Percentiles rank a stretch among this genome's conserved stretches.
phyloP scores from a whole-genome alignment of 2,888 invertebrate genomes.

The Rambutsinella grinnellia region DNA sequence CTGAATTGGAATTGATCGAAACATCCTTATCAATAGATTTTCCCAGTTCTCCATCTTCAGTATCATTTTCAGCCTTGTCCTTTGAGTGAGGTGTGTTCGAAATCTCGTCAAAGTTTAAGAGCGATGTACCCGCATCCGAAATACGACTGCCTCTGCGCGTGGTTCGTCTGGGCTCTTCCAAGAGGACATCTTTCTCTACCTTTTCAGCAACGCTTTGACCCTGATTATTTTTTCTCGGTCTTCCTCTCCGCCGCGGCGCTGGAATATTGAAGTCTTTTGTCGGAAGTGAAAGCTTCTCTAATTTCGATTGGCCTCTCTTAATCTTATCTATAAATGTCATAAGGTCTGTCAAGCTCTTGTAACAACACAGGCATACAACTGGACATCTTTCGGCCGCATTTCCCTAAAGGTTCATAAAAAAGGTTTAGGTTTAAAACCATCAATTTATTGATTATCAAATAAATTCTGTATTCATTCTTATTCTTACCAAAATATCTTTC shows the following conservation, averaged over 20 bases:
- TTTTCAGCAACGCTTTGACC: background rate
- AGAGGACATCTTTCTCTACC: background rate
- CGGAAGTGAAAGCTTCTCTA: conserved; percentile 47
- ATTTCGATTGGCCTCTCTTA: conserved; percentile 76
- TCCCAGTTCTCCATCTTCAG: background rate
- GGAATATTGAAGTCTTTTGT: background rate
- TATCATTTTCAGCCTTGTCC: background rate
- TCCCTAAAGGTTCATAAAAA: conserved; percentile 72
- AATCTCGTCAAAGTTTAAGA: background rate
- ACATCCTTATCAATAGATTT: background rate
- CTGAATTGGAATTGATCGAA: background rate
- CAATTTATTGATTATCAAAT: background rate
- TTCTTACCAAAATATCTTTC: background rate
- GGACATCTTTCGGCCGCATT: conserved; percentile 76
- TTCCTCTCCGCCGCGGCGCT: conserved; percentile 53
- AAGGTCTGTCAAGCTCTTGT: conserved; percentile 81
- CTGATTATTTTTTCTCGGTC: conserved; percentile 55
- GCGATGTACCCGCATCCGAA: conserved; percentile 31
- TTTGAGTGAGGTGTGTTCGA: background rate
- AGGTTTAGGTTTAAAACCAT: background rate
- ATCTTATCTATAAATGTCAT: conserved; percentile 81
- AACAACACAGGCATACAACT: conserved; percentile 83
- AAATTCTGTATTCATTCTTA: background rate
- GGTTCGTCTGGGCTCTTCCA: conserved; percentile 26
- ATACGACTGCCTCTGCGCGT: conserved; percentile 44